These are phyloP conservation scores for Hyaena hyaena DNA, from an alignment of 2,113 vertebrate genomes.

Conservation along the genomic window DNA sequence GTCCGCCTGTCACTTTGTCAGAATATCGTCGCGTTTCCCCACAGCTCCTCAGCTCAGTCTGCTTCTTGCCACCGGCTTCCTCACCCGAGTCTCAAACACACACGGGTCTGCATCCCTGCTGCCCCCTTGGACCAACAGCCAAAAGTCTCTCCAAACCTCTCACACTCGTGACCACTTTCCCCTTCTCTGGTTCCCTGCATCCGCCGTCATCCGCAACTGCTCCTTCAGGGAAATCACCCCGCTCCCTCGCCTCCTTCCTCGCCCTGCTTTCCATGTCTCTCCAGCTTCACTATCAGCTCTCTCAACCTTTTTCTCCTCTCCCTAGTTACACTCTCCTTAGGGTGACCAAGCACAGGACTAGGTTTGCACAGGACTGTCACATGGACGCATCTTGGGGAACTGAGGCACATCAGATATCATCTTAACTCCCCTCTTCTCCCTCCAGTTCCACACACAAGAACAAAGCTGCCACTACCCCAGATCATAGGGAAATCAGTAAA, in stretches of 20 bases:
- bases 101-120: accelerated
- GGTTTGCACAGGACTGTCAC: background rate
- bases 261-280: background rate
- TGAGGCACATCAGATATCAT: background rate
- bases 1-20: background rate
- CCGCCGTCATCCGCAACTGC: background rate
- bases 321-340: background rate
- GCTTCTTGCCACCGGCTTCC: too few species aligned
- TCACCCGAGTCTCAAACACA: background rate
- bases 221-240: background rate
- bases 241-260: background rate
- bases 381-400: background rate
- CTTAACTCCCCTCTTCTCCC: background rate
- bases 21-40: background rate
- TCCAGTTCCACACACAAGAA: background rate
- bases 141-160: background rate
- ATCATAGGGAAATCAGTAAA: background rate
- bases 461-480: background rate
- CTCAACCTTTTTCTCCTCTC: background rate
- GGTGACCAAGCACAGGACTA: background rate
- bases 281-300: background rate
- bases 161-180: background rate
- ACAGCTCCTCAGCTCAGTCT: too few species aligned
- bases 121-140: background rate
- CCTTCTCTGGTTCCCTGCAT: background rate